Evolutionary conservation across 2,888 invertebrate species (phyloP), one percentile per base, ranked within the genome.

Genomic region (Caenorhabditis sp.): DNA sequence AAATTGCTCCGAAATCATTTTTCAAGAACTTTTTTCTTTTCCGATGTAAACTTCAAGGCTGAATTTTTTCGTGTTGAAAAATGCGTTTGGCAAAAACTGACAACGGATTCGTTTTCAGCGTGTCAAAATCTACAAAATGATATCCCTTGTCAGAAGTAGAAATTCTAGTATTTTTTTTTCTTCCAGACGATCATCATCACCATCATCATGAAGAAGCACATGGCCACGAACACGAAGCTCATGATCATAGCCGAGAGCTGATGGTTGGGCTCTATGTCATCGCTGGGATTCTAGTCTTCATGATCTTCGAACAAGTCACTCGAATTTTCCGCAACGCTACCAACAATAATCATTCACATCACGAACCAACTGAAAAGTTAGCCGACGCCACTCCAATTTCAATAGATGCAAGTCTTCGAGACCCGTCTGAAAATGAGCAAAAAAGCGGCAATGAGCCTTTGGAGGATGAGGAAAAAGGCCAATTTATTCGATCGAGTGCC

Each of bases 291-390:
- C 66, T 85, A 25, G 68, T 71, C 14, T 85, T 85, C 70, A 77
- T 85, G 64, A 60, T 83, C 27, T 79, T 99, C 0, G 99, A 99
- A 88, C 99, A 99, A 89, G 90, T 92, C 76, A 94, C 96, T 0
- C 91, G 95, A 26, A 91, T 95, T 73, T 90, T 95, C 50, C 95
- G 95, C 90, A 83, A 71, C 14, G 93, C 12, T 17, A 10, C 12
- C 2, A 43, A 12, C 3, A 5, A 36, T 36, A 10, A 10, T 8
- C 92, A 93, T 36, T 36, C n/a, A 75, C 36, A 36, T 36, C 7
- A 10, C 38, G 25, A 43, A n/a, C n/a, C n/a, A n/a, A n/a, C n/a
- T n/a, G n/a, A n/a, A n/a, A n/a, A n/a, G n/a, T n/a, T n/a, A n/a
- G n/a, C n/a, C n/a, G n/a, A n/a, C n/a, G n/a, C n/a, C n/a, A n/a